Percentiles rank a stretch among this genome's conserved stretches.
Evolutionary conservation across 2,113 vertebrate genomes (phyloP).

Genomic region (Rallus limicola): DNA sequence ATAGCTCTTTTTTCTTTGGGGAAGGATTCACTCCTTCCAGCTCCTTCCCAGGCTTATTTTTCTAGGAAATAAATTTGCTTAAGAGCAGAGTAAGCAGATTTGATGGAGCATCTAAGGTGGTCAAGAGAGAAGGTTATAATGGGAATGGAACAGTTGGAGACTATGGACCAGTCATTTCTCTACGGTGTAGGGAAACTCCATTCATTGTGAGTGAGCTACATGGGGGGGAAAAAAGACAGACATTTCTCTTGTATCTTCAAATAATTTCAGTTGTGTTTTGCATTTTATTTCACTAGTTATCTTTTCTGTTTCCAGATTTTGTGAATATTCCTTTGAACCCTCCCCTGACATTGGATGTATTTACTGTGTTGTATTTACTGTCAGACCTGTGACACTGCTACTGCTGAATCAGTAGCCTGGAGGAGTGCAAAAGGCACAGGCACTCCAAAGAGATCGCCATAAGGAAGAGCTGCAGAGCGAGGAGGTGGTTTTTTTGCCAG

Average conservation of each 20-base stretch:
- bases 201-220: background rate
- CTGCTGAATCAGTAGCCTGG: background rate
- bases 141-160: background rate
- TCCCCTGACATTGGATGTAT: background rate
- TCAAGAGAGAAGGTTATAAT: background rate
- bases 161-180: background rate
- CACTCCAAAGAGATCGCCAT: fast-evolving
- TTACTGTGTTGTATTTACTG: background rate
- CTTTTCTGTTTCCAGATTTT: background rate
- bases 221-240: background rate
- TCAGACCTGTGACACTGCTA: background rate
- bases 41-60: background rate
- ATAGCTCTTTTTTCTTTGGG: background rate
- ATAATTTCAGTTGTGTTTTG: background rate
- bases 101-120: background rate
- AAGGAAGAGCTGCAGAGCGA: background rate
- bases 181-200: background rate
- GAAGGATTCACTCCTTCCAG: background rate
- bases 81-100: background rate
- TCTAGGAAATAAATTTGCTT: background rate
- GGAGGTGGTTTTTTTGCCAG: background rate
- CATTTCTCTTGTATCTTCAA: background rate
- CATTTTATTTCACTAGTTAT: background rate
- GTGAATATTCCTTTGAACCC: background rate
- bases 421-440: background rate